Conservation (phyloP, 2,797 vertebrate species). For the Salmo trutta region DNA sequence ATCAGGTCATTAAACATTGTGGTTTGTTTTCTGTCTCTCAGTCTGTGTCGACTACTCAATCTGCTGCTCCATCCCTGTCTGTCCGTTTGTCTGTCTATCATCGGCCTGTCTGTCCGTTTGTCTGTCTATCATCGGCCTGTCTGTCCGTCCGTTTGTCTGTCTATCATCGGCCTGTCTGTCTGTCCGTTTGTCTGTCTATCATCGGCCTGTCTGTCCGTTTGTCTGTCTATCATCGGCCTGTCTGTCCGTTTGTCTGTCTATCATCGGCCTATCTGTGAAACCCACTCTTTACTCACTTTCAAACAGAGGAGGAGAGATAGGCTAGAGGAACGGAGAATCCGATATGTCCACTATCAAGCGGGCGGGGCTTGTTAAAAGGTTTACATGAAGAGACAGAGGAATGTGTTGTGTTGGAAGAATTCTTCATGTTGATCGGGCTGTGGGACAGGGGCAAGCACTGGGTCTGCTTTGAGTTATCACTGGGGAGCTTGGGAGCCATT, state of each 20-base stretch:
- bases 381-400: conserved; percentile 16
- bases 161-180: too few species aligned
- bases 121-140: conserved; percentile 11
- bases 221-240: too few species aligned
- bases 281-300: conserved; percentile 10
- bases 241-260: conserved; percentile 4
- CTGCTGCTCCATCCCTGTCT: background rate
- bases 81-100: conserved; percentile 5
- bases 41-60: background rate
- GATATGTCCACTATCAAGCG: conserved; percentile 12
- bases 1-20: conserved; percentile 4
- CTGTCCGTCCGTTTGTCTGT: too few species aligned
- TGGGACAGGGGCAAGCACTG: conserved; percentile 27
- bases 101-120: conserved; percentile 10
- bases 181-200: too few species aligned
- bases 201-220: too few species aligned
- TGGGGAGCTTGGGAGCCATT: conserved; percentile 21
- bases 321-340: background rate
- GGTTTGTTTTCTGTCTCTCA: conserved; percentile 15
- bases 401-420: conserved; percentile 26
- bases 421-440: conserved; percentile 18
- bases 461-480: conserved; percentile 56
- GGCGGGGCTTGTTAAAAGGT: conserved; percentile 2
- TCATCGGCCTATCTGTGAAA: conserved; percentile 20
- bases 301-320: background rate